Conservation (phyloP, 2,888 invertebrate genomes). For the Erannis defoliaria region DNA sequence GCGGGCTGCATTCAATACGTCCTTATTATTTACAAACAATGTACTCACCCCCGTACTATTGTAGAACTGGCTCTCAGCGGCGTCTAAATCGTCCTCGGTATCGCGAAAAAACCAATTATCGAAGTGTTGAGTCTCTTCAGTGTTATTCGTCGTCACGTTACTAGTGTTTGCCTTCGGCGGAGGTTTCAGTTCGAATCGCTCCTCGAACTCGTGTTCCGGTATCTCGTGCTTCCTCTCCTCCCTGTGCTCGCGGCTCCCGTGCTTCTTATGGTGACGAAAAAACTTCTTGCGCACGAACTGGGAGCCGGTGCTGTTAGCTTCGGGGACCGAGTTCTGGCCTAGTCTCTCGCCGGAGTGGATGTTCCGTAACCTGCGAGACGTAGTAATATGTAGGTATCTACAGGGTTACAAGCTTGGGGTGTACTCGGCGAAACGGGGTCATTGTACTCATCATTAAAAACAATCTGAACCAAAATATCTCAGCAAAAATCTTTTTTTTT, state of each 20-base stretch:
- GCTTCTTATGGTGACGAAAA: slow-evolving; percentile 79
- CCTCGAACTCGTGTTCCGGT: slow-evolving; percentile 88
- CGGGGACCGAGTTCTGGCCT: slow-evolving; percentile 59
- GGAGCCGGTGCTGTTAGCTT: slow-evolving; percentile 55
- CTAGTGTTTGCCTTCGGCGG: slow-evolving; percentile 66
- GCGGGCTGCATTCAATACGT: too few species aligned
- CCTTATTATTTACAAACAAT: too few species aligned
- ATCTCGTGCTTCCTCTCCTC: slow-evolving; percentile 68
- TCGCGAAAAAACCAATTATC: slow-evolving; percentile 79
- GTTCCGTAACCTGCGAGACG: slow-evolving; percentile 68
- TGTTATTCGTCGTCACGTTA: slow-evolving; percentile 40
- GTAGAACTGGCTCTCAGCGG: slow-evolving; percentile 65
- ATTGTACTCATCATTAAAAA: too few species aligned
- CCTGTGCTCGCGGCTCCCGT: slow-evolving; percentile 56
- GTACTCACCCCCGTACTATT: slow-evolving; percentile 69
- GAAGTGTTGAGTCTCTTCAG: slow-evolving; percentile 59
- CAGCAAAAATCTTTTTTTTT: too few species aligned
- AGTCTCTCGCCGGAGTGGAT: slow-evolving; percentile 70
- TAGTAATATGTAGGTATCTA: too few species aligned
- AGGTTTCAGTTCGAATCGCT: slow-evolving; percentile 84
- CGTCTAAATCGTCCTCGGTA: slow-evolving; percentile 73
- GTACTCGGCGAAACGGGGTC: too few species aligned
- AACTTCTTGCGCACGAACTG: slow-evolving; percentile 67
- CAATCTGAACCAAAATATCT: too few species aligned
- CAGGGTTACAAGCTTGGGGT: too few species aligned